A percentile compares a stretch with the other conserved stretches of the same genome.
phyloP scores from a whole-genome alignment of 2,113 vertebrate genomes.

The Chamaea fasciata region DNA sequence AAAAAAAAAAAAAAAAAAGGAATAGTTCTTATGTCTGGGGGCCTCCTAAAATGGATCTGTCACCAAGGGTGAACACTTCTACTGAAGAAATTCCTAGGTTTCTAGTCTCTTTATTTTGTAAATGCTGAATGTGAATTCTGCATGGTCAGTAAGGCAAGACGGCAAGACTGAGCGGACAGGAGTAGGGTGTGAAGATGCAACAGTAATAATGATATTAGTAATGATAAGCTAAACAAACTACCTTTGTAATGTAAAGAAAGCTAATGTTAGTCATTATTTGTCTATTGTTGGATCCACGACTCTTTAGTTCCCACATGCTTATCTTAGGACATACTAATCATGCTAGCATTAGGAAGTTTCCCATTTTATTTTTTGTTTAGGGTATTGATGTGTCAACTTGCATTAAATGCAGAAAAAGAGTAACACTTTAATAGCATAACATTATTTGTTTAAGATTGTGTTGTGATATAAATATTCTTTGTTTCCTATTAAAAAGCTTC shows the following conservation, averaged over 20 bases:
- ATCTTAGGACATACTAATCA: neutral
- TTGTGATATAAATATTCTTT: neutral
- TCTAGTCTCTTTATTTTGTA: neutral
- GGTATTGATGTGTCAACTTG: neutral
- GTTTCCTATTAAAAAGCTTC: neutral
- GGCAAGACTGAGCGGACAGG: neutral
- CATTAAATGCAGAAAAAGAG: neutral
- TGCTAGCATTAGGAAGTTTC: neutral
- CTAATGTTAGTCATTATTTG: neutral
- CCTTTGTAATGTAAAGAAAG: neutral
- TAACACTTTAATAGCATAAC: neutral
- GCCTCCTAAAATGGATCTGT: neutral
- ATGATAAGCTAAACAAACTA: neutral
- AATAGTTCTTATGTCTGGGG: neutral
- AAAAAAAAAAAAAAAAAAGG: neutral
- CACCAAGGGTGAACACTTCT: neutral
- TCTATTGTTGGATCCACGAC: neutral
- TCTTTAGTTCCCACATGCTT: neutral
- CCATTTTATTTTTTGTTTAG: neutral
- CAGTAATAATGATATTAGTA: neutral
- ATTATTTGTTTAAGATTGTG: neutral
- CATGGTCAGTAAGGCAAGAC: neutral
- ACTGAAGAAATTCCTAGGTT: neutral
- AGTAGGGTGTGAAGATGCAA: neutral
- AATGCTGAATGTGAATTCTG: neutral